Conservation (phyloP, 2,797 vertebrate species). For the Mus caroli region DNA sequence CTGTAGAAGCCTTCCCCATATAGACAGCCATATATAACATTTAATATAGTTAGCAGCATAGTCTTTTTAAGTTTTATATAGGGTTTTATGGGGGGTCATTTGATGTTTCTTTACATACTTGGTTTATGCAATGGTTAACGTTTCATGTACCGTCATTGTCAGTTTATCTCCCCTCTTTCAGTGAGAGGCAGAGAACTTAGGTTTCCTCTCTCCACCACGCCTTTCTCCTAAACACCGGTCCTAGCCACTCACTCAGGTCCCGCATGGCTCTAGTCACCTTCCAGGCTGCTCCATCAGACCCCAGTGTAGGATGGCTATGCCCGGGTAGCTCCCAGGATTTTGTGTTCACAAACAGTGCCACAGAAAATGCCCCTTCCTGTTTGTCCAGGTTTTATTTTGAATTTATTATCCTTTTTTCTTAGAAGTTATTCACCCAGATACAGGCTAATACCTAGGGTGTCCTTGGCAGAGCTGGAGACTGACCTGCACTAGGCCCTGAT, state of each 20-base stretch:
- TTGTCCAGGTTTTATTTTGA: background rate
- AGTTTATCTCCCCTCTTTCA: background rate
- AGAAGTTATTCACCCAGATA: background rate
- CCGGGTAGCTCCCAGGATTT: background rate
- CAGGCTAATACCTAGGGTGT: background rate
- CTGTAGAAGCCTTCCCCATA: background rate
- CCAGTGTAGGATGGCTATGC: accelerated
- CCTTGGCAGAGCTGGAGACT: too few species aligned
- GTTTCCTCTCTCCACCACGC: background rate
- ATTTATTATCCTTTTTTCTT: background rate
- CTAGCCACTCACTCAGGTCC: background rate
- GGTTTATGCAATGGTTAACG: background rate
- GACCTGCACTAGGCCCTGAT: background rate
- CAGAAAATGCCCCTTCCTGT: background rate
- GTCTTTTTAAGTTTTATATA: background rate
- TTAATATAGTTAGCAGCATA: background rate
- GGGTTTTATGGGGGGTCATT: background rate
- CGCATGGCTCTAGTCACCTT: accelerated
- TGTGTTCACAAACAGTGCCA: background rate
- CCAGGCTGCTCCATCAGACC: accelerated
- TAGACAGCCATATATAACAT: background rate
- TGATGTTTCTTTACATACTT: background rate
- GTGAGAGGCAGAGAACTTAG: background rate
- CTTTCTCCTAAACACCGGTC: background rate
- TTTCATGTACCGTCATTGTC: background rate